A percentile compares a stretch with the other conserved stretches of the same genome.
phyloP scores from a whole-genome alignment of 2,888 invertebrate genomes.

The Mythimna lalbum region DNA sequence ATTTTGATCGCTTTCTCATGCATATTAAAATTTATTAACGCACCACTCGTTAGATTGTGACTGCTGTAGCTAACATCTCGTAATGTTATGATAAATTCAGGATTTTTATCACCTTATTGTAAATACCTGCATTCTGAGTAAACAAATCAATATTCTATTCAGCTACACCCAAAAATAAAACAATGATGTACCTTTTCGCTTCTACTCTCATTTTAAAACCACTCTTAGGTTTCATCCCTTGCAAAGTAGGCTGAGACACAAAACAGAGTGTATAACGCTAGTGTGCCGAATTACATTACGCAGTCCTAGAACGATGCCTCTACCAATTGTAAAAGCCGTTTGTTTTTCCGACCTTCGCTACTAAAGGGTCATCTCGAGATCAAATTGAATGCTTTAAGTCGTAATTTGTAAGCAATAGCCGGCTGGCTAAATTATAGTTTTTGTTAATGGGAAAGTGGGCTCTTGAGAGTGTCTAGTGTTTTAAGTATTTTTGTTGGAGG shows the following conservation, averaged over 20 bases:
- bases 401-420: constrained; percentile 54
- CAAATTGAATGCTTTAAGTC: constrained; percentile 51
- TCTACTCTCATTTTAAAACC: constrained; percentile 4
- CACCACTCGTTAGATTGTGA: not conserved
- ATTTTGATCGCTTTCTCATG: not conserved
- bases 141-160: too few relatives aligned
- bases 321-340: constrained; percentile 55
- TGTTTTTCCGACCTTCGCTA: constrained; percentile 56
- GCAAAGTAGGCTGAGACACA: constrained; percentile 60
- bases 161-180: too few relatives aligned
- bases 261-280: constrained; percentile 64
- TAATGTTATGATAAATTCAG: not conserved
- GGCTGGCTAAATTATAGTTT: constrained; percentile 40
- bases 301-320: constrained; percentile 49
- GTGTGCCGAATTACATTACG: constrained; percentile 63
- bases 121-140: too few relatives aligned
- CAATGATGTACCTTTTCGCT: constrained; percentile 2
- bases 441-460: constrained; percentile 26
- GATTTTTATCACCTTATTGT: too few relatives aligned
- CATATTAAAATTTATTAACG: not conserved
- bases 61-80: not conserved
- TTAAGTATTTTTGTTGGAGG: not conserved
- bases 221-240: constrained; percentile 44
- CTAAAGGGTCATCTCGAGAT: constrained; percentile 56
- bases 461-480: constrained; percentile 3